phyloP scores from a whole-genome alignment of 2,113 vertebrate species.

The Ceyx cyanopectus region DNA sequence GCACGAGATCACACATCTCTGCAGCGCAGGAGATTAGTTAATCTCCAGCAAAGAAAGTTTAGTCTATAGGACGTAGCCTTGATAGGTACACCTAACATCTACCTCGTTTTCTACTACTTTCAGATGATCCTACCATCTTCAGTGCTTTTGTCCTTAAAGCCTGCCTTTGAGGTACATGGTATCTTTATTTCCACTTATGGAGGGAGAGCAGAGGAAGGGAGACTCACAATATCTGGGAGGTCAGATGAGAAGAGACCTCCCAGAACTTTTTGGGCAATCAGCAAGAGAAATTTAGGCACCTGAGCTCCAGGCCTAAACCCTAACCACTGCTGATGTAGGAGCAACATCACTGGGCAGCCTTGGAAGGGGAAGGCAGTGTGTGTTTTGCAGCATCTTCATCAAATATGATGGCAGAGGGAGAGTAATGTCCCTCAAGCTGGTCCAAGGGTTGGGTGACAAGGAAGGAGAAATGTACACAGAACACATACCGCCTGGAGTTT shows the following conservation, averaged over 20 bases:
- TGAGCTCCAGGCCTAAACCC: background rate
- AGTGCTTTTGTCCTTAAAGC: background rate
- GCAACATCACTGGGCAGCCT: background rate
- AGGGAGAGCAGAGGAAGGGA: background rate
- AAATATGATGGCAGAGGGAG: fast-evolving
- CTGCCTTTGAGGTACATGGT: background rate
- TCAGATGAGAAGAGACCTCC: background rate
- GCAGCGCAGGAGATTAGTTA: background rate
- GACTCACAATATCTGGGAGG: background rate
- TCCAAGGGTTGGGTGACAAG: background rate
- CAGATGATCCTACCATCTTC: background rate
- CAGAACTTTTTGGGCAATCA: background rate
- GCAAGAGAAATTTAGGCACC: background rate
- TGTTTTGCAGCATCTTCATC: background rate
- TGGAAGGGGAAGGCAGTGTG: background rate
- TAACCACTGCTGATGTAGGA: background rate
- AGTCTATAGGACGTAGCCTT: background rate
- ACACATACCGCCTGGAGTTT: constrained; percentile 95
- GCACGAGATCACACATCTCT: background rate
- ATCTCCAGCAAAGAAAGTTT: background rate
- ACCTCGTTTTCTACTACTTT: background rate
- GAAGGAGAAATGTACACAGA: background rate
- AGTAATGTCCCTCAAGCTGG: background rate
- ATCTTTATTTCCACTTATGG: background rate
- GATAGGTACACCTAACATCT: background rate